Percentiles rank a stretch among this genome's conserved stretches.
Evolutionary conservation across 2,113 vertebrate species (phyloP).

Genomic region (Rissa tridactyla): DNA sequence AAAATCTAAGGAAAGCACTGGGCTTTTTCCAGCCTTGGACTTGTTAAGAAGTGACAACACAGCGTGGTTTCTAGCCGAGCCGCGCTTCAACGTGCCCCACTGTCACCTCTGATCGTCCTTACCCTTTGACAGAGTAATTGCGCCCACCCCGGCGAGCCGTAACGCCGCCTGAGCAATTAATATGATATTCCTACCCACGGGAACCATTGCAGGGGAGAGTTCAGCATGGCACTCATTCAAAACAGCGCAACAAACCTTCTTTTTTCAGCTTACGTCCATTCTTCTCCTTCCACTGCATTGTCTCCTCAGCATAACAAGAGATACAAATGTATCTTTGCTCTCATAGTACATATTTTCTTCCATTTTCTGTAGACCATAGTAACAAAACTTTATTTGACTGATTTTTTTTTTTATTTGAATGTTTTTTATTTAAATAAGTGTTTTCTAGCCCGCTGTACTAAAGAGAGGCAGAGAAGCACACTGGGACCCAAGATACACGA

Average conservation of each 20-base stretch:
- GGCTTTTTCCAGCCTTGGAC: neutral
- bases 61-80: neutral
- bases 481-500: neutral
- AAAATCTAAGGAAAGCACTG: neutral
- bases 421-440: neutral
- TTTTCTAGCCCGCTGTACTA: neutral
- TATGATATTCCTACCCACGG: neutral
- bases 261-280: neutral
- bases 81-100: neutral
- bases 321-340: neutral
- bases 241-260: fast-evolving
- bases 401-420: no score
- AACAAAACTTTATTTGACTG: neutral
- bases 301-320: neutral
- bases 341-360: neutral
- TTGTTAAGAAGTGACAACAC: neutral
- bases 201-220: neutral
- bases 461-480: neutral
- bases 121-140: neutral
- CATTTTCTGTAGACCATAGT: neutral
- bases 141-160: neutral
- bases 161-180: neutral
- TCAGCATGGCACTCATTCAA: neutral
- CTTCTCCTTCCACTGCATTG: neutral
- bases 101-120: neutral